phyloP scores from a whole-genome alignment of 2,888 invertebrate species.

The Napeogenes sylphis region DNA sequence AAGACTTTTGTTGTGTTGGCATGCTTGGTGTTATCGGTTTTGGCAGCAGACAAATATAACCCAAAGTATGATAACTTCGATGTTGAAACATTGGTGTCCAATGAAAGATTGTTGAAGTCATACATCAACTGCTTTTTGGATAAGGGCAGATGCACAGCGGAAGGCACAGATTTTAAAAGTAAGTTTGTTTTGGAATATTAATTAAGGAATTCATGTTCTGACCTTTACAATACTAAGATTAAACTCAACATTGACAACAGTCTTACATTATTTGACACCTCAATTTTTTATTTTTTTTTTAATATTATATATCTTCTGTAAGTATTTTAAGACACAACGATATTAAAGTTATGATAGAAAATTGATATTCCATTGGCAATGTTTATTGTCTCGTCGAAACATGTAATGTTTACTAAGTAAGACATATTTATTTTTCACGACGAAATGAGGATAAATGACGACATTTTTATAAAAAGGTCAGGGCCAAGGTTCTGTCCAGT shows the following conservation, averaged over 20 bases:
- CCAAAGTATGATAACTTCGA: slow-evolving; percentile 85
- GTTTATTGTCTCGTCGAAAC: slow-evolving; percentile 15
- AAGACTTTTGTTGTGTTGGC: slow-evolving; percentile 52
- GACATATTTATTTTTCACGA: slow-evolving; percentile 30
- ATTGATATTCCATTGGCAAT: slow-evolving; percentile 7
- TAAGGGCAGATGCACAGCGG: slow-evolving; percentile 82
- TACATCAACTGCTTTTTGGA: slow-evolving; percentile 85
- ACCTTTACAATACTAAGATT: no score
- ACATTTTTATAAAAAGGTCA: slow-evolving; percentile 29
- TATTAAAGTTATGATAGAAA: no score
- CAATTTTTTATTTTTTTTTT: no score
- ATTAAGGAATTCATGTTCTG: no score
- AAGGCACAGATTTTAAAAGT: slow-evolving; percentile 85
- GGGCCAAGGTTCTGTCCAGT: slow-evolving; percentile 25
- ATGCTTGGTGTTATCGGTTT: slow-evolving; percentile 53
- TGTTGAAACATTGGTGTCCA: slow-evolving; percentile 81
- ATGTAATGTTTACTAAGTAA: slow-evolving; percentile 27
- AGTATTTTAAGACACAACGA: no score
- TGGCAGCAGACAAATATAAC: slow-evolving; percentile 77
- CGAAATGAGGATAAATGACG: slow-evolving; percentile 39
- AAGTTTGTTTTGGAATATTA: slow-evolving; percentile 47
- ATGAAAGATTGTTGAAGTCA: slow-evolving; percentile 82
- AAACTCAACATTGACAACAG: no score
- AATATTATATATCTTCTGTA: no score
- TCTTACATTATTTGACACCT: no score